phyloP scores from a whole-genome alignment of 2,888 invertebrate genomes.

The Sabellastarte sp. region DNA sequence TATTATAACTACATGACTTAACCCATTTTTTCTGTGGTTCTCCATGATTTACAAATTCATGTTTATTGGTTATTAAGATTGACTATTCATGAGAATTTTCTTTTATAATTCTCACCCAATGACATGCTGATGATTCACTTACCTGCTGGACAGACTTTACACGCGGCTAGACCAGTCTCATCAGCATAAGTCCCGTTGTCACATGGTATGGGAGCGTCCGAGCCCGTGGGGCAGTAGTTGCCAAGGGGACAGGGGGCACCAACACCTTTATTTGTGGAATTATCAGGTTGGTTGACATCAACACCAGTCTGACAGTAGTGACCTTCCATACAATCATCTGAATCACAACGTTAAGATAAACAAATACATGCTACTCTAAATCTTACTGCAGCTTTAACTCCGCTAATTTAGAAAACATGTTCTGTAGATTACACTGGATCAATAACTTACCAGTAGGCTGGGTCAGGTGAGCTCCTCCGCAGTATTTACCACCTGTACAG shows the following conservation, averaged over 20 bases:
- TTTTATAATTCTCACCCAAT: no score
- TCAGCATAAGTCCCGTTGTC: slow-evolving; percentile 51
- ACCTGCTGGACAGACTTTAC: slow-evolving; percentile 49
- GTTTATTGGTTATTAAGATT: no score
- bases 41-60: no score
- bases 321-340: no score
- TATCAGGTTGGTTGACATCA: slow-evolving; percentile 50
- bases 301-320: slow-evolving; percentile 54
- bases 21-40: no score
- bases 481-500: slow-evolving; percentile 50
- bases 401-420: neutral
- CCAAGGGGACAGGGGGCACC: slow-evolving; percentile 50
- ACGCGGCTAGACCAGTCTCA: slow-evolving; percentile 38
- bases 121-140: no score
- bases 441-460: slow-evolving; percentile 39
- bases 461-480: slow-evolving; percentile 46
- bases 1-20: no score
- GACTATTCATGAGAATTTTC: no score
- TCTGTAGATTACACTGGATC: no score
- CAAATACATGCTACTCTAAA: neutral
- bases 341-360: no score
- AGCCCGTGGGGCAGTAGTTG: slow-evolving; percentile 47
- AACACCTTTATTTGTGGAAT: no score
- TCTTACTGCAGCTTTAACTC: neutral
- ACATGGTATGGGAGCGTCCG: slow-evolving; percentile 42